Conservation (phyloP, 2,797 vertebrate genomes). For the Loriculus beryllinus region DNA sequence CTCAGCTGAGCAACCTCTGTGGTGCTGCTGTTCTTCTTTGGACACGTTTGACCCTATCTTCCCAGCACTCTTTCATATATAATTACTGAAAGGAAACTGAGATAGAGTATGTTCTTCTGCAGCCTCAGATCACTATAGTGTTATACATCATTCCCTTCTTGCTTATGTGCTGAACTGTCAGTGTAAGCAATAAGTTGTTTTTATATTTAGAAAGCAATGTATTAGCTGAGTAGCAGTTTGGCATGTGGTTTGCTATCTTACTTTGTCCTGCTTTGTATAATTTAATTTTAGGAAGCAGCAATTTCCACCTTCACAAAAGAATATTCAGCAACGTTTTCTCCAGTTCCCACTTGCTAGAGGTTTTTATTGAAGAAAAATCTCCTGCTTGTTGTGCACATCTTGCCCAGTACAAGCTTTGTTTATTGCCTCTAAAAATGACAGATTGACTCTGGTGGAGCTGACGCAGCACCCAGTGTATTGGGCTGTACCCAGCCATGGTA, state of each 20-base stretch:
- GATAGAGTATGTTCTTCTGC: neutral
- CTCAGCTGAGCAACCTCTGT: neutral
- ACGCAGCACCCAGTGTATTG: neutral
- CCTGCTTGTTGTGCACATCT: neutral
- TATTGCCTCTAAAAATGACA: constrained; percentile 7
- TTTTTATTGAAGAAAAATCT: neutral
- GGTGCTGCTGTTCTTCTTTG: neutral
- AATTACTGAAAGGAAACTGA: neutral
- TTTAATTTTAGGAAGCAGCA: constrained; percentile 17
- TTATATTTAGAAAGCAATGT: constrained; percentile 43
- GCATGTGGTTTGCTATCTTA: neutral
- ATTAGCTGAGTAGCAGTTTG: constrained; percentile 10
- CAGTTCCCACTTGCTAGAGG: neutral
- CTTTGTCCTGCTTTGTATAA: constrained; percentile 20
- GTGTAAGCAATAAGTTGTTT: neutral
- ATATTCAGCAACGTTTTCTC: neutral
- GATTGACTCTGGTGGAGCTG: neutral
- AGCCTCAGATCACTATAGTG: neutral
- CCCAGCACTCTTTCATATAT: neutral
- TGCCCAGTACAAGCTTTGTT: neutral
- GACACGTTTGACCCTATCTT: neutral
- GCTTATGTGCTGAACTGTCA: neutral
- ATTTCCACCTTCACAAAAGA: constrained; percentile 30
- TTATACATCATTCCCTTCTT: neutral
- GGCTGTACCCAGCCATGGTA: neutral